These are phyloP conservation scores for Ectemnius continuus DNA, from an alignment of 2,888 invertebrate genomes.

Conservation along the genomic window DNA sequence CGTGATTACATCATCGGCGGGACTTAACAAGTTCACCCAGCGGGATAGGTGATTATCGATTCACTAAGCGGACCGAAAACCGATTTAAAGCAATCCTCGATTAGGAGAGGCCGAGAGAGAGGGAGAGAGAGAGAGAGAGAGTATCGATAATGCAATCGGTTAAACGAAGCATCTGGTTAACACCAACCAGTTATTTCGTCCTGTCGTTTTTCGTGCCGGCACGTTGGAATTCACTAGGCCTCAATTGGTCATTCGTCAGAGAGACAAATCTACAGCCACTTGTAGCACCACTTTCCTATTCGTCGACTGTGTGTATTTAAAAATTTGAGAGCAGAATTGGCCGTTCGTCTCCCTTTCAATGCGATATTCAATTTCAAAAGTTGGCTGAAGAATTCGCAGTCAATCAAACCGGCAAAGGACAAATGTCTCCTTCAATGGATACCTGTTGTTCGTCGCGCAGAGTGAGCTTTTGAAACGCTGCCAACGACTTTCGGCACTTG, in stretches of 20 bases:
- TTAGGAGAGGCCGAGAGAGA: slow-evolving; percentile 3
- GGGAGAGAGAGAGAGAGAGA: too few species aligned
- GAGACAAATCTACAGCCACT: neutral
- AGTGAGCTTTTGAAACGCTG: slow-evolving; percentile 51
- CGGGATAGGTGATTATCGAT: slow-evolving; percentile 32
- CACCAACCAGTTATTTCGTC: too few species aligned
- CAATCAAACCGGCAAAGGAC: neutral
- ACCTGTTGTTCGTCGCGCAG: slow-evolving; percentile 47
- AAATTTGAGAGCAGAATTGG: too few species aligned
- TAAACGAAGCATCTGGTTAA: too few species aligned
- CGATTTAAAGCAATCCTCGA: slow-evolving; percentile 17
- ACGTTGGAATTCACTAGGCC: too few species aligned
- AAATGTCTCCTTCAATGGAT: neutral
- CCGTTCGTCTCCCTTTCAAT: too few species aligned
- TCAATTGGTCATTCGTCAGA: neutral
- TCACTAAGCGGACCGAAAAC: slow-evolving; percentile 31
- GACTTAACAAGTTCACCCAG: slow-evolving; percentile 31
- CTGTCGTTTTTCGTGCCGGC: too few species aligned
- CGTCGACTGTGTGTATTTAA: too few species aligned
- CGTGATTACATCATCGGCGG: slow-evolving; percentile 24
- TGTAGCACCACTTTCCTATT: neutral
- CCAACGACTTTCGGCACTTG: slow-evolving; percentile 46
- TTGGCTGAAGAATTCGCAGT: too few species aligned
- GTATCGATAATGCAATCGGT: too few species aligned
- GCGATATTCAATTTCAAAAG: too few species aligned